Evolutionary conservation across 2,888 invertebrate genomes (phyloP).

Genomic region (Thera britannica): DNA sequence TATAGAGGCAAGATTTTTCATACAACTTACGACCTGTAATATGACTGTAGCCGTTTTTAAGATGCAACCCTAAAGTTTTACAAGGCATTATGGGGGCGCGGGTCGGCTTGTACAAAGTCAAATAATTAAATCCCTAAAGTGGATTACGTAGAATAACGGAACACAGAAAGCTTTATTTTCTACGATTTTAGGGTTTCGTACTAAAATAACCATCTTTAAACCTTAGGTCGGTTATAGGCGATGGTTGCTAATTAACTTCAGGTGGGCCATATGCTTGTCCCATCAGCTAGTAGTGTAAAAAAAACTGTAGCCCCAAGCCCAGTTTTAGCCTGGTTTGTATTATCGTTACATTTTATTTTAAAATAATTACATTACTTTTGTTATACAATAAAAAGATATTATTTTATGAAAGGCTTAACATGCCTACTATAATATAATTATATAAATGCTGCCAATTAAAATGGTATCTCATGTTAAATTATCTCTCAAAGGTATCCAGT

Average conservation of each 20-base stretch:
- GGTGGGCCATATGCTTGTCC: too few relatives aligned
- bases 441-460: not conserved
- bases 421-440: too few relatives aligned
- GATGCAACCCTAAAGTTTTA: not conserved
- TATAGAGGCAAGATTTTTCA: too few relatives aligned
- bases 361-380: too few relatives aligned
- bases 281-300: too few relatives aligned
- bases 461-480: not conserved
- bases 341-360: too few relatives aligned
- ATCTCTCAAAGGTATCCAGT: not conserved
- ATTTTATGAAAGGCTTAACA: too few relatives aligned
- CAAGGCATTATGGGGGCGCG: not conserved
- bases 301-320: too few relatives aligned
- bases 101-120: constrained; percentile 41
- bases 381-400: too few relatives aligned
- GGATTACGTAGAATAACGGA: constrained; percentile 29
- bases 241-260: too few relatives aligned
- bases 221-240: not conserved
- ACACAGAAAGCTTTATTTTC: constrained; percentile 15
- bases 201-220: not conserved
- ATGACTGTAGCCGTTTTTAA: not conserved
- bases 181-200: not conserved
- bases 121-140: constrained; percentile 41
- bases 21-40: not conserved
- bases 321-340: too few relatives aligned